phyloP scores from a whole-genome alignment of 2,888 invertebrate species.

The Bibio marci region DNA sequence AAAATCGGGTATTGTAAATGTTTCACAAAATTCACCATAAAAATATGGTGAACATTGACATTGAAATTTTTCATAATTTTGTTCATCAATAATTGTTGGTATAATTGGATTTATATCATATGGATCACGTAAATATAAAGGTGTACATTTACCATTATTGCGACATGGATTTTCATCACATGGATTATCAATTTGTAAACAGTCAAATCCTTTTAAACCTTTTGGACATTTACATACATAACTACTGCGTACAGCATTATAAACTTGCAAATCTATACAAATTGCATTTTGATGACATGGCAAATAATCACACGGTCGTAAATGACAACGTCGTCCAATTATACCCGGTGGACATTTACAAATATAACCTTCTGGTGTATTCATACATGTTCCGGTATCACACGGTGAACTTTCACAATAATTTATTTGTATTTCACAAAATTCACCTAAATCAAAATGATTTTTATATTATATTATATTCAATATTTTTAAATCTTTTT shows the following conservation, averaged over 20 bases:
- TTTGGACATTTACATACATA: constrained; percentile 36
- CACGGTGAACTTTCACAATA: constrained; percentile 32
- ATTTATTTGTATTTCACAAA: constrained; percentile 32
- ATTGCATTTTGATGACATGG: constrained; percentile 32
- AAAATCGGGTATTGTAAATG: constrained; percentile 31
- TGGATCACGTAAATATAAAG: constrained; percentile 19
- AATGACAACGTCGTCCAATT: constrained; percentile 35
- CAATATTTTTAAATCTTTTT: too few relatives aligned
- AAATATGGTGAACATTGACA: constrained; percentile 34
- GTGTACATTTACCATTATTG: constrained; percentile 31
- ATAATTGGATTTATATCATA: constrained; percentile 3
- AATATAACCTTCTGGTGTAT: constrained; percentile 25
- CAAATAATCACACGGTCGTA: constrained; percentile 37
- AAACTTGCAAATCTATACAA: constrained; percentile 28
- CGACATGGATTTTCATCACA: constrained; percentile 25
- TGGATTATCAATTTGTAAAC: constrained; percentile 29
- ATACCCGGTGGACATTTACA: constrained; percentile 34
- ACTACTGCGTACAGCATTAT: constrained; percentile 26
- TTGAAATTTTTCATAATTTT: constrained; percentile 19
- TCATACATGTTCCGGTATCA: constrained; percentile 27
- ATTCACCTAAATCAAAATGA: constrained; percentile 13
- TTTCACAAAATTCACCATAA: constrained; percentile 33
- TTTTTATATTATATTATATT: too few relatives aligned
- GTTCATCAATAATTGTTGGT: constrained; percentile 22
- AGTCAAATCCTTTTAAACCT: constrained; percentile 35